These are phyloP conservation scores for Ceratotherium simum DNA, from an alignment of 2,113 vertebrate genomes.

Conservation along the genomic window DNA sequence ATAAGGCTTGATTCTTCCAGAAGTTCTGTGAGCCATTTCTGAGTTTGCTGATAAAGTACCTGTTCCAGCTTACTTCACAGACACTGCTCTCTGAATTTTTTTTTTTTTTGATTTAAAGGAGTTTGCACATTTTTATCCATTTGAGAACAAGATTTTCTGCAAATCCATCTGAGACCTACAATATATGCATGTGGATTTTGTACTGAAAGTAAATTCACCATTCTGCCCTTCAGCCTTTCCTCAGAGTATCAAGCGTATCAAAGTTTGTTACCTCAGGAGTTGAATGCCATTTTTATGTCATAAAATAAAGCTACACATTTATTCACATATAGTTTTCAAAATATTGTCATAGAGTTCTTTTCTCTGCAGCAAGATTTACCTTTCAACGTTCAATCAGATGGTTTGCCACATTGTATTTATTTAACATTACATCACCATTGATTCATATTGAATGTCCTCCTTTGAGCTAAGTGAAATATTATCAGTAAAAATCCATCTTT, in stretches of 20 bases:
- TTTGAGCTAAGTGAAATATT: slow-evolving; percentile 27
- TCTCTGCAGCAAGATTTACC: slow-evolving; percentile 41
- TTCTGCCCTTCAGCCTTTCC: slow-evolving; percentile 65
- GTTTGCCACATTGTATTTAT: neutral
- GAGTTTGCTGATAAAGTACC: slow-evolving; percentile 51
- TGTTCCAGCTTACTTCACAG: neutral
- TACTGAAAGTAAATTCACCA: slow-evolving; percentile 80
- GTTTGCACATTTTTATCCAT: slow-evolving; percentile 61
- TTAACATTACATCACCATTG: neutral
- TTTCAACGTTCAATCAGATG: slow-evolving; percentile 10
- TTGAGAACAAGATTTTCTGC: slow-evolving; percentile 71
- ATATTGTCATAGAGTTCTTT: slow-evolving; percentile 45
- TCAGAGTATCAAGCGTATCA: slow-evolving; percentile 65
- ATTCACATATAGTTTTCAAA: slow-evolving; percentile 58
- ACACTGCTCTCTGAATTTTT: slow-evolving; percentile 27
- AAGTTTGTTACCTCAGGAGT: slow-evolving; percentile 70
- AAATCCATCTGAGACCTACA: slow-evolving; percentile 73
- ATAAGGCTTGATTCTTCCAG: neutral
- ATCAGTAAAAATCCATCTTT: neutral
- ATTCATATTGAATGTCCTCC: neutral
- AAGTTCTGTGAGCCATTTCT: slow-evolving; percentile 33
- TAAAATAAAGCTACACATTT: slow-evolving; percentile 65
- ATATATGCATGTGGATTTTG: slow-evolving; percentile 72
- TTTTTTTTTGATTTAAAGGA: slow-evolving; percentile 66
- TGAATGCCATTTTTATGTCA: slow-evolving; percentile 69